Base-by-base conservation (phyloP, 2,888 invertebrate species). In the Drosophila nr. medialis region DNA sequence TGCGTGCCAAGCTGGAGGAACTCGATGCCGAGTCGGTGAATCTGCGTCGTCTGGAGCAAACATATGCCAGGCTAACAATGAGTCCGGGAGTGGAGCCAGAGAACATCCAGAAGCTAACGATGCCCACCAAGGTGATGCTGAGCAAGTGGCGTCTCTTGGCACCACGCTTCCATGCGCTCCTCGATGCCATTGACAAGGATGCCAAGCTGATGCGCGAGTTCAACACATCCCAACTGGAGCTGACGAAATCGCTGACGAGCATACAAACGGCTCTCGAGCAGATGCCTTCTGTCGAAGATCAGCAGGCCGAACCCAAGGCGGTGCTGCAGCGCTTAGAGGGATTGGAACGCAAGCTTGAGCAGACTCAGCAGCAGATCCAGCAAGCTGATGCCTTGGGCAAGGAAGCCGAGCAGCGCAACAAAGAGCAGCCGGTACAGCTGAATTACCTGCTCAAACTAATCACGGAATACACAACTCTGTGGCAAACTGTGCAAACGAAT, bases 201-300 rank as follows among this genome's bases (percentile, higher is more conserved):
- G 93, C 94, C 50, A 95, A 95, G 71, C 93, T 94, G 1, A 95
- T 95, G 81, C 93, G 95, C 2, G 96, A 96, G 81, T 96, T 97
- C 85, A 94, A 95, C 18, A 94, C 95, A 4, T 95, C 95, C 18
- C 97, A 97, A 69, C 95, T 96, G 6, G 94, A 94, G 36, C 95
- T 96, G 0, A 94, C 97, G 10, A 94, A 96, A 15, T 95, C 95
- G 4, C 92, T 97, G 29, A 95, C 96, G 0, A 95, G 95, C 81
- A 94, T 96, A 0, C 96, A 97, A 83, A 95, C 96, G 0, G 94
- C 95, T 42, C 93, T 97, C 21, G 96, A 96, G 0, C 94, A 96
- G 65, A 92, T 96, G 4, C 94, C 96, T 83, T 83, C 67, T 27
- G 95, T 95, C 81, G 93, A 96, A 2, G 93, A 94, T 7, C 68